These are phyloP conservation scores for Epinephelus coioides DNA, from an alignment of 2,797 vertebrate species.

Conservation along the genomic window DNA sequence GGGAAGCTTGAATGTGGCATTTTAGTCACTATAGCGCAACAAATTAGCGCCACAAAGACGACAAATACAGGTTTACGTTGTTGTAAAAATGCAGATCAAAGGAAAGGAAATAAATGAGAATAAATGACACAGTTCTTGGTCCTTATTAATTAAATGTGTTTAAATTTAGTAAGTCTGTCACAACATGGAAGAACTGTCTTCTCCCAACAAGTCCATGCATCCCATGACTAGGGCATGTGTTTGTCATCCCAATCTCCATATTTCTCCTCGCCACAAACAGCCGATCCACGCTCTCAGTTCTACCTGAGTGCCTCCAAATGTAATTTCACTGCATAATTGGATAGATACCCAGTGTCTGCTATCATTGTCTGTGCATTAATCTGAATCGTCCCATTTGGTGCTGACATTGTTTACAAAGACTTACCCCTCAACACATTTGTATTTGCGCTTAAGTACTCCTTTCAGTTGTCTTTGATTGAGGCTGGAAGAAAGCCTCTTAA, in stretches of 20 bases:
- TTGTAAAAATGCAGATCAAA: slow-evolving; percentile 2
- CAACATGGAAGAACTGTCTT: slow-evolving; percentile 23
- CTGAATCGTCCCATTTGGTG: slow-evolving; percentile 74
- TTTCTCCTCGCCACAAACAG: slow-evolving; percentile 57
- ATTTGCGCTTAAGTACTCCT: slow-evolving; percentile 65
- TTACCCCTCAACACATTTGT: slow-evolving; percentile 69
- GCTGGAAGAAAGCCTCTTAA: slow-evolving; percentile 47
- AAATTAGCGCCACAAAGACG: slow-evolving; percentile 17
- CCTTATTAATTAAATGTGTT: slow-evolving; percentile 40
- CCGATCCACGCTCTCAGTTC: slow-evolving; percentile 72
- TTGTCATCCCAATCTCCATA: slow-evolving; percentile 72
- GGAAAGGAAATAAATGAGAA: slow-evolving; percentile 5
- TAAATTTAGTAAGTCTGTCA: slow-evolving; percentile 26
- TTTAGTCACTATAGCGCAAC: background rate
- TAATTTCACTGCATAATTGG: slow-evolving; percentile 84
- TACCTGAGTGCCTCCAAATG: slow-evolving; percentile 83
- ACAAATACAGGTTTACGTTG: slow-evolving; percentile 14
- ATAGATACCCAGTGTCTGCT: slow-evolving; percentile 79
- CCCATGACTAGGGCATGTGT: slow-evolving; percentile 71
- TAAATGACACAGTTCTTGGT: background rate
- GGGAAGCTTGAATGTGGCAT: background rate
- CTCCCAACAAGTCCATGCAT: slow-evolving; percentile 33
- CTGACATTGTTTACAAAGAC: slow-evolving; percentile 81
- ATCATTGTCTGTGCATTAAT: slow-evolving; percentile 80
- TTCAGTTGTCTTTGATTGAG: slow-evolving; percentile 49